Conservation (phyloP, 2,888 invertebrate species). For the Ptychoptera albimana region DNA sequence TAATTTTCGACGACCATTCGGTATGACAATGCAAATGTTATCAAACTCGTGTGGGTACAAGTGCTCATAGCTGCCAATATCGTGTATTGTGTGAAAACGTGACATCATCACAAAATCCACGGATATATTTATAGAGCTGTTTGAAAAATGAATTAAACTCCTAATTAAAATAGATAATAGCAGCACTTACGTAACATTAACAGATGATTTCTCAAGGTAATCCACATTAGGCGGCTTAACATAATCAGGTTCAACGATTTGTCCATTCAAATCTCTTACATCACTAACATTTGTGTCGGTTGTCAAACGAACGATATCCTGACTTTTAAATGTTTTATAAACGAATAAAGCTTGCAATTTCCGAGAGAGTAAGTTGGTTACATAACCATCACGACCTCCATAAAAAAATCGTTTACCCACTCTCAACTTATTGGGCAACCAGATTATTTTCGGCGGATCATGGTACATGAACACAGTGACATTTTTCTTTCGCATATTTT, state of each 20-base stretch:
- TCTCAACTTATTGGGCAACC: not conserved
- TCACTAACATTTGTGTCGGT: not conserved
- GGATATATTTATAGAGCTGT: not conserved
- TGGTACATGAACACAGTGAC: constrained; percentile 1
- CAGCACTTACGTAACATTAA: no score
- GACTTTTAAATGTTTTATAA: not conserved
- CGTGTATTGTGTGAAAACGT: not conserved
- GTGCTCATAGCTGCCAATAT: not conserved
- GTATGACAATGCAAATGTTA: constrained; percentile 3
- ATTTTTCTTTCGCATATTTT: not conserved
- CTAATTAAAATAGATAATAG: no score
- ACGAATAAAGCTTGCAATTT: not conserved
- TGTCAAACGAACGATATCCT: not conserved
- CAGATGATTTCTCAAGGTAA: not conserved
- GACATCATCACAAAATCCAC: constrained; percentile 2
- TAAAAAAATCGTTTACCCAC: not conserved
- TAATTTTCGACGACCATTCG: not conserved
- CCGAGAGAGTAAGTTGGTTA: not conserved
- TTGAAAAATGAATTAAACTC: not conserved
- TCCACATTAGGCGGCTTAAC: not conserved
- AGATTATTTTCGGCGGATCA: not conserved
- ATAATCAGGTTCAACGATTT: not conserved
- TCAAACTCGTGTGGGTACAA: constrained; percentile 3
- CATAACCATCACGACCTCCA: constrained; percentile 1
- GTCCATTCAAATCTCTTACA: not conserved